These are phyloP conservation scores for Beroe forskalii DNA, from an alignment of 37 sponge, comb jelly and placozoan species.

Conservation along the genomic window DNA sequence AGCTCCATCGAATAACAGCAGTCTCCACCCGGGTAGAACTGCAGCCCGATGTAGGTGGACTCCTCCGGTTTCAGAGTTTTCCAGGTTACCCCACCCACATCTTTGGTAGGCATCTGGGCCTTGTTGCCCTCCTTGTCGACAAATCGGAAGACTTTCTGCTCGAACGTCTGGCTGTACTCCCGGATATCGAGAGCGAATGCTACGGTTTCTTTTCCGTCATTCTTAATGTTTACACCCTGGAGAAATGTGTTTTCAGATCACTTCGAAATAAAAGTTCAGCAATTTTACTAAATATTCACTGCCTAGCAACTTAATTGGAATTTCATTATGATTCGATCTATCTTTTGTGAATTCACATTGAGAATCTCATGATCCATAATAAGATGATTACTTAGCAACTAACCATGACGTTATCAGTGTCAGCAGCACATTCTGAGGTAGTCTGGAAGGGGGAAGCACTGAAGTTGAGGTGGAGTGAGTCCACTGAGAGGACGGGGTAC, in stretches of 20 bases:
- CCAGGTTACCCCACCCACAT: neutral
- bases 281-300: no score
- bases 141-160: slow-evolving; percentile 21
- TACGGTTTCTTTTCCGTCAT: slow-evolving; percentile 17
- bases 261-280: no score
- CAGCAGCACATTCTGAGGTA: no score
- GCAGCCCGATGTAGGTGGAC: slow-evolving; percentile 12
- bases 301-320: no score
- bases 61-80: slow-evolving; percentile 64
- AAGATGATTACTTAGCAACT: no score
- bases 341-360: no score
- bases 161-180: slow-evolving; percentile 21
- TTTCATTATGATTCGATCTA: no score
- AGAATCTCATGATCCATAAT: no score
- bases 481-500: slow-evolving; percentile 69
- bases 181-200: slow-evolving; percentile 17
- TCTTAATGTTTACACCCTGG: slow-evolving; percentile 14
- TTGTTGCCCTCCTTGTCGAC: neutral
- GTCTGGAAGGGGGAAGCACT: slow-evolving; percentile 44
- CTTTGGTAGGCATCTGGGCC: neutral
- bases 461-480: slow-evolving; percentile 63
- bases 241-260: no score
- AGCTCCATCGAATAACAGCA: slow-evolving; percentile 19
- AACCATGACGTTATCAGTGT: no score
- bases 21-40: slow-evolving; percentile 56